Evolutionary conservation across 1,140 invertebrate species (phyloP).

Genomic region (Diachasma alloeum): DNA sequence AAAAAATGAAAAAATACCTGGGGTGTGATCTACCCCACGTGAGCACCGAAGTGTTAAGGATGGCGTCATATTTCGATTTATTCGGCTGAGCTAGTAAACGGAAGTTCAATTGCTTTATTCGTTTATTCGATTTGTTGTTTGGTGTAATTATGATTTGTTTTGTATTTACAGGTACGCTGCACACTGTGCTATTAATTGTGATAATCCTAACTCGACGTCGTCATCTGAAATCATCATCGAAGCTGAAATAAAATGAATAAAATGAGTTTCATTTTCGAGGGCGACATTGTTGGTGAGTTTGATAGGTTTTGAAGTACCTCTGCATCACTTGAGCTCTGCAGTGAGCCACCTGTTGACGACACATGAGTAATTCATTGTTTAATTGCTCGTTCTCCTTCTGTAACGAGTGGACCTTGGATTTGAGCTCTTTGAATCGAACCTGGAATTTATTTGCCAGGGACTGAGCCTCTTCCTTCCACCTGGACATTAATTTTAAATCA

Average conservation of each 20-base stretch:
- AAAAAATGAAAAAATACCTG: no score
- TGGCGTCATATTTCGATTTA: not conserved
- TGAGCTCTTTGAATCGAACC: slow-evolving; percentile 63
- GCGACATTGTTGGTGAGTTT: not conserved
- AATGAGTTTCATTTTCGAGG: not conserved
- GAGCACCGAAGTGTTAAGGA: no score
- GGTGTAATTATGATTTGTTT: not conserved
- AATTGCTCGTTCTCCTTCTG: slow-evolving; percentile 67
- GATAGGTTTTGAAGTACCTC: slow-evolving; percentile 34
- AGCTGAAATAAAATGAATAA: slow-evolving; percentile 3
- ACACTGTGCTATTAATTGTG: slow-evolving; percentile 1
- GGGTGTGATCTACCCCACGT: no score
- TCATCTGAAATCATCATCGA: slow-evolving; percentile 43
- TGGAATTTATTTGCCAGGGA: slow-evolving; percentile 71
- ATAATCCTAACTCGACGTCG: slow-evolving; percentile 31
- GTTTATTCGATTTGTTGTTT: slow-evolving; percentile 16
- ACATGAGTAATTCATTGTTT: slow-evolving; percentile 62
- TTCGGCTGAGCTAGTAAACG: no score
- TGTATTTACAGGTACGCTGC: slow-evolving; percentile 19
- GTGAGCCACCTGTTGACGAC: slow-evolving; percentile 59
- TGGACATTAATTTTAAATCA: slow-evolving; percentile 39
- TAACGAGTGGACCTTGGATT: slow-evolving; percentile 50
- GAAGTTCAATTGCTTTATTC: not conserved
- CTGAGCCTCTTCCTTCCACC: slow-evolving; percentile 72
- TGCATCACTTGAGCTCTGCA: slow-evolving; percentile 50